Evolutionary conservation across 2,113 vertebrate species (phyloP), one percentile per base, ranked within the genome.

Genomic region (Uropsilus gracilis): DNA sequence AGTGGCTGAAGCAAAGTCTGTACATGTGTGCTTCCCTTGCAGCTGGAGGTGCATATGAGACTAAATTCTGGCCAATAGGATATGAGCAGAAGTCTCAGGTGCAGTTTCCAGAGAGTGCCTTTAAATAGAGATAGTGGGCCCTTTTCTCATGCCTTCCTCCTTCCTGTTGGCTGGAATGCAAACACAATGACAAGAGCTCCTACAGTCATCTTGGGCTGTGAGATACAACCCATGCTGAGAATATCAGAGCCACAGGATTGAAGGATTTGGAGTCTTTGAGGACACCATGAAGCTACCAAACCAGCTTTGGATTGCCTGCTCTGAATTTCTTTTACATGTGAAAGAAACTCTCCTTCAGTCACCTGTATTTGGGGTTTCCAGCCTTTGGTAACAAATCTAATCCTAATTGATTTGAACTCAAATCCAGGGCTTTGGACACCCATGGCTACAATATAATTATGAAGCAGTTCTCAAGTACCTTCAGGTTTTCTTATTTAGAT

Each of bases 401-500:
- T 55, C 64, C 53, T 71, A 63, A 53, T 3, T 18, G 53, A 86
- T 78, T 46, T 18, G 72, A 90, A 90, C 37, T 90, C 32, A n/a
- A 86, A 80, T 72, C 73, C 59, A 80, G 73, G 30, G 24, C 55
- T 46, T 73, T 63, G 61, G 59, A 63, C 34, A 85, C 53, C 42
- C 26, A 55, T 83, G 46, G n/a, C 68, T 57, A 57, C 69, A 89
- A 57, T 18, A 59, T 94, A 80, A 71, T 80, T 72, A 90, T 75
- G 24, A 93, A 88, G 80, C 34, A 24, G 37, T 86, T 61, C 37
- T 90, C 37, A 73, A 72, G 10, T 86, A 72, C 14, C 44, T 90
- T 37, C 46, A 57, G 18, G 37, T 64, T 90, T 90, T 90, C 86
- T 80, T 85, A 77, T 77, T 39, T 89, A 94, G 44, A 71, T 4